Evolutionary conservation across 2,797 vertebrate genomes (phyloP), one percentile per base, ranked within the genome.

Genomic region (Oreochromis mossambicus): DNA sequence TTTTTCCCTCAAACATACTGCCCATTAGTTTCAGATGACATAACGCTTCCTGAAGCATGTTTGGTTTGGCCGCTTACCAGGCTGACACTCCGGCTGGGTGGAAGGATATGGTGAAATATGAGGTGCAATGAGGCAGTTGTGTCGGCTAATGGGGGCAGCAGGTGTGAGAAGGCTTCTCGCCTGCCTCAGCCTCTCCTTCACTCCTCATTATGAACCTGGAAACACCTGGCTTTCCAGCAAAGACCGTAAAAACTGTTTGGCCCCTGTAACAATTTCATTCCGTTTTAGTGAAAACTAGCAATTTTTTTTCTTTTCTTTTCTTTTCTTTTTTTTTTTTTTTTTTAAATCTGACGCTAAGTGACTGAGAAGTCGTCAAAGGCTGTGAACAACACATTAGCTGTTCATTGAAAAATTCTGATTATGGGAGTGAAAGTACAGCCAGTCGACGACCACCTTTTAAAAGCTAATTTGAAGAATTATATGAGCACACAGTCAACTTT

Each of bases 151-250:
- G 58, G 12, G 79, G 82, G 89, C 88, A 94, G 91, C 94, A 95
- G 93, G 92, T 95, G 94, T 93, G 84, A 87, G 80, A 56, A 77
- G 86, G 85, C 83, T 84, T 66, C 79, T 88, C 76, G 89, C 90
- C 80, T 92, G 89, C 88, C 91, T 81, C 24, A 78, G 66, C 66
- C 82, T 87, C 86, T 90, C 24, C 78, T 82, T 95, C 94, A 89
- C 50, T 90, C 86, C 66, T 93, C 90, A 90, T 94, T 94, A 94
- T 87, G 77, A 66, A 90, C 85, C 76, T 54, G 78, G 77, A 88
- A 70, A 91, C 92, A 93, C 88, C 92, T 92, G 91, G 89, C 79
- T 75, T 76, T 83, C 78, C 63, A 85, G 78, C 34, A n/a, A 68
- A 81, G 48, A 85, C 79, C 5, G 4, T 78, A 79, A 87, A 82